Evolutionary conservation across 2,113 vertebrate species (phyloP).

Genomic region (Ploceus nigricollis): DNA sequence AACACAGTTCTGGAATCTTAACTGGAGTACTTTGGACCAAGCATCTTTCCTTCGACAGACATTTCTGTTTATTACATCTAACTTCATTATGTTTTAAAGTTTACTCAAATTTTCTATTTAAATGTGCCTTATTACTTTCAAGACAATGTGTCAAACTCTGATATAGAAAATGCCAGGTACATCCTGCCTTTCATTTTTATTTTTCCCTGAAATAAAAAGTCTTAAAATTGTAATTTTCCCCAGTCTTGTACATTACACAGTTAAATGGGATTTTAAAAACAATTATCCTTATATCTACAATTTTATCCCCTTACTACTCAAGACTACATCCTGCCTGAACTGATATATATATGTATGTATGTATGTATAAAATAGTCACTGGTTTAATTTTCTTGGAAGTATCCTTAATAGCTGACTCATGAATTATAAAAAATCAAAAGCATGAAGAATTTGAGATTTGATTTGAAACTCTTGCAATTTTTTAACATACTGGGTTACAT

Average conservation of each 20-base stretch:
- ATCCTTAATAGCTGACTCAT: background rate
- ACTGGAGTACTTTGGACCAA: background rate
- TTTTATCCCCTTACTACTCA: background rate
- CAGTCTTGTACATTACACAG: background rate
- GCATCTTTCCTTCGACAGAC: background rate
- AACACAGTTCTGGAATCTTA: slow-evolving; percentile 13
- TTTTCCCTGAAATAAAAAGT: background rate
- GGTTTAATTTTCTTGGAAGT: background rate
- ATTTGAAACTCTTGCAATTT: background rate
- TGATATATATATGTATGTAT: background rate
- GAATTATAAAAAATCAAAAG: background rate
- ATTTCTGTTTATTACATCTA: background rate
- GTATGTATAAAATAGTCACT: background rate
- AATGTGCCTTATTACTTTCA: background rate
- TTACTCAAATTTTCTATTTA: background rate
- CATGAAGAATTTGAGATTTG: background rate
- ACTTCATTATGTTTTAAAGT: background rate
- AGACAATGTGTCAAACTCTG: background rate
- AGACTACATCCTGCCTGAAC: background rate
- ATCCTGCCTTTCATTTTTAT: background rate
- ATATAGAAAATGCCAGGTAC: background rate
- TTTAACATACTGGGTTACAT: background rate
- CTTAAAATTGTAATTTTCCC: background rate
- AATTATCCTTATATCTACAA: background rate
- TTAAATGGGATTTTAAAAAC: background rate